Evolutionary conservation across 2,888 invertebrate species (phyloP).

Genomic region (Dioctria rufipes): DNA sequence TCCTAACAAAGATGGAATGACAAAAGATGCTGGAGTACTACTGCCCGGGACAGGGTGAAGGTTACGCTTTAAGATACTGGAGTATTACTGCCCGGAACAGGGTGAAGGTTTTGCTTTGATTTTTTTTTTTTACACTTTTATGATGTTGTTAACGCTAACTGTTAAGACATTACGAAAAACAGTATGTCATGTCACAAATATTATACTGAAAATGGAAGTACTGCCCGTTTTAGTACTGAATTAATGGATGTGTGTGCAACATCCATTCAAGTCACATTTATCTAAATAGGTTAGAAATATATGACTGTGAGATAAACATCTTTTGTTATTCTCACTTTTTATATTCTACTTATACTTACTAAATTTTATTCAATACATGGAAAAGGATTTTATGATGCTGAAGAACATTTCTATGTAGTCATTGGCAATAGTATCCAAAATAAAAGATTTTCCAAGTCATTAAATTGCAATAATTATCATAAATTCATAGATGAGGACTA

Average conservation of each 20-base stretch:
- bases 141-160: constrained; percentile 35
- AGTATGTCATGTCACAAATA: constrained; percentile 7
- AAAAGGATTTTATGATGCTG: too few relatives aligned
- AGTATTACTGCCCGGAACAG: too few relatives aligned
- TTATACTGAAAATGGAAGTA: constrained; percentile 5
- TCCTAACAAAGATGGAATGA: background rate
- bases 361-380: too few relatives aligned
- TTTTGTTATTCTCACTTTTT: too few relatives aligned
- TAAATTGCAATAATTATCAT: too few relatives aligned
- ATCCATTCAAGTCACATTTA: too few relatives aligned
- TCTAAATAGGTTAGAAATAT: background rate
- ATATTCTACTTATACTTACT: too few relatives aligned
- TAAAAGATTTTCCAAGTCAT: too few relatives aligned
- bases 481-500: too few relatives aligned
- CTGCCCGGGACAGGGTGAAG: background rate
- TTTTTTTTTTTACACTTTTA: constrained; percentile 24
- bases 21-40: constrained; percentile 10
- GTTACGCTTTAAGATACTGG: too few relatives aligned
- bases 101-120: background rate
- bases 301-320: background rate
- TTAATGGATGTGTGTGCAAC: background rate
- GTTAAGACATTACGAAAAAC: constrained; percentile 28
- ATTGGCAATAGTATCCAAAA: too few relatives aligned
- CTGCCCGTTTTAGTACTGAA: constrained; percentile 11
- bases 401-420: too few relatives aligned